These are phyloP conservation scores for Hedya salicella DNA, from an alignment of 2,888 invertebrate species.

Conservation along the genomic window DNA sequence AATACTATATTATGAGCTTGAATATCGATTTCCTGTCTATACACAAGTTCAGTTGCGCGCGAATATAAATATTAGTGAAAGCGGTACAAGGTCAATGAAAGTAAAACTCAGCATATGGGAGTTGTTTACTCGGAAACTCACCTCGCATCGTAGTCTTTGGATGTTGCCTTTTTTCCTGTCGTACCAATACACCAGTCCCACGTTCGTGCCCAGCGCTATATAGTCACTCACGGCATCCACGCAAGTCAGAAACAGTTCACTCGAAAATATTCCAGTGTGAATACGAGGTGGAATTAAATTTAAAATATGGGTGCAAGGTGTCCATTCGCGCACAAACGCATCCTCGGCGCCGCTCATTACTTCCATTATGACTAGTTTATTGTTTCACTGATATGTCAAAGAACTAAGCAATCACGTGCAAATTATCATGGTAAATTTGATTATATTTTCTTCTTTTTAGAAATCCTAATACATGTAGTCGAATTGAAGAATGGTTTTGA, in stretches of 20 bases:
- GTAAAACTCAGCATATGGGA: conserved; percentile 42
- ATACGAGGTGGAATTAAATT: conserved; percentile 90
- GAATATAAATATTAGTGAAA: conserved; percentile 27
- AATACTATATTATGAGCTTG: not conserved
- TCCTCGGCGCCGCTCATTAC: conserved; percentile 76
- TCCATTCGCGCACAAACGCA: conserved; percentile 90
- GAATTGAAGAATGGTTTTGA: conserved; percentile 13
- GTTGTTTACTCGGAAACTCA: conserved; percentile 67
- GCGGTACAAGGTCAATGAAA: conserved; percentile 39
- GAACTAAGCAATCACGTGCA: conserved; percentile 22
- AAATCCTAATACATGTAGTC: not conserved
- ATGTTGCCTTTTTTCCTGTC: conserved; percentile 91
- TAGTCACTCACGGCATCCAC: conserved; percentile 93
- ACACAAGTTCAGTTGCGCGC: not conserved
- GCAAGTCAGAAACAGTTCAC: conserved; percentile 91
- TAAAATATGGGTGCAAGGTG: conserved; percentile 90
- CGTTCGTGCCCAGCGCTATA: conserved; percentile 93
- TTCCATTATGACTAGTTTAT: conserved; percentile 64
- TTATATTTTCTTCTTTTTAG: conserved; percentile 26
- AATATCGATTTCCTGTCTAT: conserved; percentile 9
- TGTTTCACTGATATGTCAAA: conserved; percentile 29
- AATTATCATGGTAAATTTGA: conserved; percentile 24
- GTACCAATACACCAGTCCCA: conserved; percentile 95
- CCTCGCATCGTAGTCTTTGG: conserved; percentile 92
- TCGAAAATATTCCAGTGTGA: conserved; percentile 90